Base-by-base conservation (phyloP, 2,888 invertebrate species). In the Xylophagus ater region DNA sequence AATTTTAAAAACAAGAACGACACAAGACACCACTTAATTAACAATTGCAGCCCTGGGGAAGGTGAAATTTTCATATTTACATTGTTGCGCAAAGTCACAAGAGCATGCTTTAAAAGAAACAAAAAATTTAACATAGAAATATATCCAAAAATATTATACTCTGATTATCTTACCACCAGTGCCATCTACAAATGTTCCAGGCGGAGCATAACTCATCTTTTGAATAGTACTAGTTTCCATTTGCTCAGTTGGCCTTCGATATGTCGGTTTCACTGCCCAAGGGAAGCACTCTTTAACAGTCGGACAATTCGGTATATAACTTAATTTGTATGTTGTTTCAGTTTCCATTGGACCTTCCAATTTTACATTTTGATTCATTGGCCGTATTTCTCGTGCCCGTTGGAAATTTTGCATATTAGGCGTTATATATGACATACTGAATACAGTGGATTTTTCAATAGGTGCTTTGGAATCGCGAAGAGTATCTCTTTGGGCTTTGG, bases 201-300 rank as follows among this genome's bases (percentile, higher is more conserved):
- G 74, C 37, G 73, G 62, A 45, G 72, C 60, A 51, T 72, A 79
- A 34, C 78, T 78, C 58, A 77, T 60, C 29, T 72, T 71, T 52
- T 78, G 76, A 18, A 78, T 68, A 0, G 79, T 79, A 41, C 76
- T 57, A 40, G 55, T 57, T 40, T 63, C 62, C 24, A 63, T 57
- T 5, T 62, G 62, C 4, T 50, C 53, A 13, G 50, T 54, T 9
- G 62, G 57, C 9, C 55, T 54, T 13, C 53, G 47, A 40, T 56
- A 61, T 13, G 52, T 50, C 3, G 56, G 47, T 12, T 50, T 50
- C 1, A 50, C 47, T 6, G 59, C 58, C 63, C 64, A 63, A 3
- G 64, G 59, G 34, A 55, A 17, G 0, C 49, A 43, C 40, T 58
- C 57, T 46, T 61, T 67, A 3, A 56, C 54, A 7, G 53, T 51